Base-by-base conservation (phyloP, 2,888 invertebrate genomes). In the Lithophane leautieri region DNA sequence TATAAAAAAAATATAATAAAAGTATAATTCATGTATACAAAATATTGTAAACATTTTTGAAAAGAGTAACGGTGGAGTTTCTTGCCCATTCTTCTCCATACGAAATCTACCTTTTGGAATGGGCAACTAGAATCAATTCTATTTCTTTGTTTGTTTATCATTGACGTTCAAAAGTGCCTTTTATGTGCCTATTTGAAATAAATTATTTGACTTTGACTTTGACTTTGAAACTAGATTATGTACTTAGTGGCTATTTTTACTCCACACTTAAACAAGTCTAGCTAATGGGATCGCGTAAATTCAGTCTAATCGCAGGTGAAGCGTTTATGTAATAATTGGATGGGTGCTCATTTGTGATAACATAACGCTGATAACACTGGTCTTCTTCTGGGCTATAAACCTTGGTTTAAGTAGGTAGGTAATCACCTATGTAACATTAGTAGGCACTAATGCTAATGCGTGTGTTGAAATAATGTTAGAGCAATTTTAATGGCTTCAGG, bases 251-350 rank as follows among this genome's bases (percentile, higher is more conserved):
- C 61, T 61, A 54, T 76, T 83, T 83, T 81, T 86, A 74, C 70
- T 76, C 61, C 63, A 76, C 44, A 76, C 68, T 70, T 42, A 54
- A 75, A 81, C 73, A 61, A 28, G 66, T 69, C 19, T 62, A 56
- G 61, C 62, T 78, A 85, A 82, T 85, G 61, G 67, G 60, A 79
- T 85, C 76, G 70, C 65, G 77, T 85, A 85, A 69, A 71, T 83
- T 85, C 76, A 76, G 77, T 66, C 56, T 84, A 81, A 83, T 81
- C 67, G 70, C 68, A 83, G 68, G 73, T 85, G 82, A 76, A 71
- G 70, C 65, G 69, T 83, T 81, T 83, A 85, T 85, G 73, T 71
- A 77, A 68, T 84, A 70, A 85, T 82, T 85, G 78, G 85, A 83
- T 83, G 83, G 82, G 74, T 83, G 82, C 63, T 78, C 72, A 75